Evolutionary conservation across 2,888 invertebrate genomes (phyloP).

Genomic region (Stenurella melanura): DNA sequence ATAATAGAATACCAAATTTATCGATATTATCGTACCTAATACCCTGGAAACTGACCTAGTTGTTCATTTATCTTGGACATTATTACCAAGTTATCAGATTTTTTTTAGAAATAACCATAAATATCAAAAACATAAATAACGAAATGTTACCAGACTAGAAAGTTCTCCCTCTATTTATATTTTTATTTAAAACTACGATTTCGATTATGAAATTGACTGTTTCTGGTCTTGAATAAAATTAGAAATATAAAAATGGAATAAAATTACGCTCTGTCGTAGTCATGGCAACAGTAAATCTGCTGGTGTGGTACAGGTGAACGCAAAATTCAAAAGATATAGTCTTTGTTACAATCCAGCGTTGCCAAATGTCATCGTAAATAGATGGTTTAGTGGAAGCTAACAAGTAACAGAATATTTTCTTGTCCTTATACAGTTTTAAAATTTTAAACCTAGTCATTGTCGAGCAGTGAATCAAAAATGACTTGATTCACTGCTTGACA

Average conservation of each 20-base stretch:
- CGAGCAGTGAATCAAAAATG: no score
- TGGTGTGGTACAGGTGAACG: neutral
- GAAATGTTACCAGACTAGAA: no score
- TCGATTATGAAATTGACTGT: neutral
- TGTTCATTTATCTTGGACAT: no score
- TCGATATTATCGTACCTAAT: neutral
- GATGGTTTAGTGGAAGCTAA: neutral
- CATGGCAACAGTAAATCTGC: constrained; percentile 11
- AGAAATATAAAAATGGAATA: constrained; percentile 2
- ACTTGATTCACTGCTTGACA: no score
- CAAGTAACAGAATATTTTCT: no score
- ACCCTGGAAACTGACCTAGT: neutral
- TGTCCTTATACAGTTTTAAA: no score
- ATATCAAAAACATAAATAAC: no score
- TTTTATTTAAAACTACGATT: neutral
- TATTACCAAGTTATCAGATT: no score
- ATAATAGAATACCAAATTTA: neutral
- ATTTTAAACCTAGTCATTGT: no score
- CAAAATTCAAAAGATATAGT: neutral
- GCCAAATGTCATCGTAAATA: neutral
- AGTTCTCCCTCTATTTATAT: no score
- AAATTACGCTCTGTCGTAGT: neutral
- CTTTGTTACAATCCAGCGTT: neutral
- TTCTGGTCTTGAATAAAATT: neutral
- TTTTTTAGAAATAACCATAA: no score